These are phyloP conservation scores for Lasioglossum lativentre DNA, from an alignment of 2,888 invertebrate species.

Conservation along the genomic window DNA sequence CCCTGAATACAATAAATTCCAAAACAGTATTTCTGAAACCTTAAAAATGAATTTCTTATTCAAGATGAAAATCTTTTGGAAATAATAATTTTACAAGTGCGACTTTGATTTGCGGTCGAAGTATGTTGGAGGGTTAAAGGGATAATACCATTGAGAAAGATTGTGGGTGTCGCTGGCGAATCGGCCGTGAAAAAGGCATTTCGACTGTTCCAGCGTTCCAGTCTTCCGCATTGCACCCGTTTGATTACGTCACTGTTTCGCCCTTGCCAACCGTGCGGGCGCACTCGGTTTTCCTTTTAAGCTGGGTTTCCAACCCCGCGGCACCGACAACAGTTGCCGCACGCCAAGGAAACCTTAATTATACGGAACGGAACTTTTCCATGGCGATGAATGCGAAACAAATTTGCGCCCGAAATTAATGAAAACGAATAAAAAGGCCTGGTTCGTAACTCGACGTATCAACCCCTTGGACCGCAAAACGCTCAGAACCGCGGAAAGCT, in stretches of 20 bases:
- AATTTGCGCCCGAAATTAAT: slow-evolving; percentile 32
- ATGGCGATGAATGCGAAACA: slow-evolving; percentile 15
- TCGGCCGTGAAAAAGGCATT: slow-evolving; percentile 33
- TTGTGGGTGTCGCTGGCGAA: neutral
- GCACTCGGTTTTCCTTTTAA: slow-evolving; percentile 42
- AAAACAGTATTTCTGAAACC: neutral
- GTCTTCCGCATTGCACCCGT: slow-evolving; percentile 69
- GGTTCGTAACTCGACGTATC: neutral
- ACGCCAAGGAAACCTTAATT: slow-evolving; percentile 33
- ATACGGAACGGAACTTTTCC: slow-evolving; percentile 23
- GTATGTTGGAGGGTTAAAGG: neutral
- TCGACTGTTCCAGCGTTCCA: slow-evolving; percentile 21
- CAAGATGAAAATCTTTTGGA: too few species aligned
- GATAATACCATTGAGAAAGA: neutral
- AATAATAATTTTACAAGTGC: neutral
- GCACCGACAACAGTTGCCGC: slow-evolving; percentile 35
- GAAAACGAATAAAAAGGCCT: neutral
- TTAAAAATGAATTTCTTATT: neutral
- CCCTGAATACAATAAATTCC: too few species aligned
- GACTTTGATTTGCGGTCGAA: neutral
- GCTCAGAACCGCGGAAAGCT: neutral
- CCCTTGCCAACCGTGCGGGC: slow-evolving; percentile 50
- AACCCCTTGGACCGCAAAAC: neutral
- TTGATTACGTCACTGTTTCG: slow-evolving; percentile 65
- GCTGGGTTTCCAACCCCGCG: slow-evolving; percentile 30